Evolutionary conservation across 2,888 invertebrate species (phyloP).

Genomic region (Chaitophorus viminalis): DNA sequence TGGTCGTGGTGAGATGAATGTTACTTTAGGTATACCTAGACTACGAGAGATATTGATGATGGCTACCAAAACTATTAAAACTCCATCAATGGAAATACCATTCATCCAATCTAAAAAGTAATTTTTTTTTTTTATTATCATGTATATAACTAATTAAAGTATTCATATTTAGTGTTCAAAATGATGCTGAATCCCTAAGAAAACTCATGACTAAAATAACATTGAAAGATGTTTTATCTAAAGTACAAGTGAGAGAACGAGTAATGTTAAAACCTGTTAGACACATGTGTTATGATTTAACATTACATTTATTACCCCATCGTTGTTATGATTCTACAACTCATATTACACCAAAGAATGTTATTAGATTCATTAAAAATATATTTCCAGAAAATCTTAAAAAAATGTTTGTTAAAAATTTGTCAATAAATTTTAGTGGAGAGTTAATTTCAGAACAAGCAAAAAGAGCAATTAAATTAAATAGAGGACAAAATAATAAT

Average conservation of each 20-base stretch:
- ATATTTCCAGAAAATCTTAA: conserved; percentile 75
- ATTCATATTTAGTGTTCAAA: conserved; percentile 68
- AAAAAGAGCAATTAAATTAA: conserved; percentile 65
- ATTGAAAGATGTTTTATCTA: conserved; percentile 81
- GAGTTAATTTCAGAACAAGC: conserved; percentile 67
- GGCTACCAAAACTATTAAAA: conserved; percentile 91
- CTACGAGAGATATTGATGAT: conserved; percentile 96
- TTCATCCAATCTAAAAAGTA: conserved; percentile 69
- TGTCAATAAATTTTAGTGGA: conserved; percentile 46
- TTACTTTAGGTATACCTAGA: conserved; percentile 98
- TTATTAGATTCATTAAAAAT: conserved; percentile 76
- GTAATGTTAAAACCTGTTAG: conserved; percentile 72
- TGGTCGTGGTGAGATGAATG: conserved; percentile 99
- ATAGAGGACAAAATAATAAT: conserved; percentile 59
- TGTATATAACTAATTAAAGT: conserved; percentile 1
- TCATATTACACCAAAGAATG: conserved; percentile 64
- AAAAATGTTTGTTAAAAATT: conserved; percentile 64
- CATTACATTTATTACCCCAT: conserved; percentile 62
- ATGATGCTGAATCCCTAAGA: conserved; percentile 76
- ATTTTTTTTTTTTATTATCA: not conserved
- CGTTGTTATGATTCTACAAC: conserved; percentile 63
- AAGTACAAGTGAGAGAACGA: conserved; percentile 73
- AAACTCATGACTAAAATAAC: conserved; percentile 81
- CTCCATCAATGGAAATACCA: conserved; percentile 96
- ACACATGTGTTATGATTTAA: conserved; percentile 64